These are phyloP conservation scores for Fissipunctia ypsillon DNA, from an alignment of 2,888 invertebrate genomes.

Conservation along the genomic window DNA sequence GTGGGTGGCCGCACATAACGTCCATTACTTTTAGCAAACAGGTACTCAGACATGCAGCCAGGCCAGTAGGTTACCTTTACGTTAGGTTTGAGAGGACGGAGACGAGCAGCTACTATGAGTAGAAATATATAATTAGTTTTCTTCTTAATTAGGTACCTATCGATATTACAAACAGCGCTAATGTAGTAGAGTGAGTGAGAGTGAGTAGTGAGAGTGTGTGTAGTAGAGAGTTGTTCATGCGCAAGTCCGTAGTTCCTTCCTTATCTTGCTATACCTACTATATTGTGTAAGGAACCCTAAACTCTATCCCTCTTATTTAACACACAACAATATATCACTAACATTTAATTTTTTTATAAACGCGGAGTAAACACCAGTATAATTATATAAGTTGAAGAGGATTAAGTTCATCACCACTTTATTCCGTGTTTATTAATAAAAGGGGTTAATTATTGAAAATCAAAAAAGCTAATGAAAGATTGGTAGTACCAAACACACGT, in stretches of 20 bases:
- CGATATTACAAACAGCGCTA: no score
- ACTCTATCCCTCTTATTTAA: neutral
- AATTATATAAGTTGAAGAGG: neutral
- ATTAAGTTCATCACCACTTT: neutral
- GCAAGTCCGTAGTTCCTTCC: neutral
- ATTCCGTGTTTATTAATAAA: neutral
- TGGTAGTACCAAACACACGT: slow-evolving; percentile 20
- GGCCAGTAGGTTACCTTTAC: neutral
- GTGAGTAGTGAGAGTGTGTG: no score
- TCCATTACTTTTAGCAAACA: neutral
- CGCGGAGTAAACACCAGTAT: neutral
- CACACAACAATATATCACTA: no score
- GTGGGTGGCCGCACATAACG: neutral
- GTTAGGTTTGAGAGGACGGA: neutral
- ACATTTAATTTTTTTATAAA: no score
- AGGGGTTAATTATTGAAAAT: neutral
- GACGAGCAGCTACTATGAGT: no score
- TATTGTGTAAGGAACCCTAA: neutral
- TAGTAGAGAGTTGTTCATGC: no score
- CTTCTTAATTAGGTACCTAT: neutral
- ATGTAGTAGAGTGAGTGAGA: no score
- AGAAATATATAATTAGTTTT: no score
- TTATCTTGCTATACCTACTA: neutral
- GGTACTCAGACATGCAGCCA: neutral
- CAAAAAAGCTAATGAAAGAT: neutral